These are phyloP conservation scores for Procambarus virginalis DNA, from an alignment of 1,140 invertebrate genomes.

Conservation along the genomic window DNA sequence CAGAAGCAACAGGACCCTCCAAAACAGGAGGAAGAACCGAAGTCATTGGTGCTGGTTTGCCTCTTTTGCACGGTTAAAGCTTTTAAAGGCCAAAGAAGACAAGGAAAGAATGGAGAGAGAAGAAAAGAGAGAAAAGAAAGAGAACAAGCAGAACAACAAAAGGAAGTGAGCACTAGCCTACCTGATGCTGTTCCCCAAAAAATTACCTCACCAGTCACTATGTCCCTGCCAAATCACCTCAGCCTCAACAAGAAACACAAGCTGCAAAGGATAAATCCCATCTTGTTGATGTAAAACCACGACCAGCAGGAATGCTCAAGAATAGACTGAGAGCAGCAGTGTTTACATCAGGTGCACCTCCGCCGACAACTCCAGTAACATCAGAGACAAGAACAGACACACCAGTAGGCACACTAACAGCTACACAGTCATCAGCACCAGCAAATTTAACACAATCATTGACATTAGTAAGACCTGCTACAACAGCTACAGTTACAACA, in stretches of 20 bases:
- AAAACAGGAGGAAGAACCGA: conserved; percentile 64
- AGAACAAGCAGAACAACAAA: conserved; percentile 8
- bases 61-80: conserved; percentile 70
- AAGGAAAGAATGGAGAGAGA: conserved; percentile 62
- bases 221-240: background rate
- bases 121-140: conserved; percentile 37
- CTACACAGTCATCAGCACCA: background rate
- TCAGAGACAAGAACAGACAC: background rate
- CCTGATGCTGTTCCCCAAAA: conserved; percentile 4
- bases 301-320: conserved; percentile 31
- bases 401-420: background rate
- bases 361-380: background rate
- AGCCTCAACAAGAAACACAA: background rate
- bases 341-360: background rate
- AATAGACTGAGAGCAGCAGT: conserved; percentile 19
- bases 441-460: background rate
- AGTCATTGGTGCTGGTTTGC: conserved; percentile 71
- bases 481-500: background rate
- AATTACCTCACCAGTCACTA: conserved; percentile 4
- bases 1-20: conserved; percentile 55
- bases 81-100: conserved; percentile 71
- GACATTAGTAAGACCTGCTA: background rate
- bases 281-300: conserved; percentile 13
- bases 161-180: background rate
- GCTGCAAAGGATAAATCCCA: background rate